These are phyloP conservation scores for Eurytemora carolleeae DNA, from an alignment of 1,140 invertebrate species.

Conservation along the genomic window DNA sequence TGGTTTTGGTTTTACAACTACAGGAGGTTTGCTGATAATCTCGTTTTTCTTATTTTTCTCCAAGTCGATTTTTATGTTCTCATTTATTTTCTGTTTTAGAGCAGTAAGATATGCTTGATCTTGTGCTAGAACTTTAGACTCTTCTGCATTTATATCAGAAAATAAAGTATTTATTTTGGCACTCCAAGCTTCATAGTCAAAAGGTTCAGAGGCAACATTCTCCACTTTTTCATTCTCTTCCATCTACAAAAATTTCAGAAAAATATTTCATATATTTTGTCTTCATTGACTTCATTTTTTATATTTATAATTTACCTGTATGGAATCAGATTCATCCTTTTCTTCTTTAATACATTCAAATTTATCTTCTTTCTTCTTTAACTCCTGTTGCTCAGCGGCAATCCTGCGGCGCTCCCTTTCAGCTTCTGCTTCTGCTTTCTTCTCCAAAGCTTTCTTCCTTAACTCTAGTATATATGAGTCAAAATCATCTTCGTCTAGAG, in stretches of 20 bases:
- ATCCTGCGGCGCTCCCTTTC: no score
- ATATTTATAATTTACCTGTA: background rate
- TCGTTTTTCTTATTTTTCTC: background rate
- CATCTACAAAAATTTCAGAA: no score
- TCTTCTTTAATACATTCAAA: background rate
- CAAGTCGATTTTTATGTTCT: background rate
- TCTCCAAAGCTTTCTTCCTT: no score
- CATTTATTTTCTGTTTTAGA: background rate
- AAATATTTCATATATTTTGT: no score
- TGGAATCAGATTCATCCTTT: background rate
- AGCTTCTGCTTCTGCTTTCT: no score
- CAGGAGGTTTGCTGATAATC: no score
- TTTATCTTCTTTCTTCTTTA: background rate
- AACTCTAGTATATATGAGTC: no score
- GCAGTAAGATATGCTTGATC: background rate
- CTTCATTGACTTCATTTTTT: background rate
- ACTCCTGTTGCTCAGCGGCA: no score
- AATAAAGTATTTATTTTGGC: background rate
- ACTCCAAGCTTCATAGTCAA: background rate
- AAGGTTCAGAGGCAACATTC: background rate
- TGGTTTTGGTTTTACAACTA: background rate
- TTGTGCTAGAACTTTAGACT: background rate
- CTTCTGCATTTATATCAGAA: background rate
- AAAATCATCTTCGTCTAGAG: no score
- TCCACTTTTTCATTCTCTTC: background rate